Base-by-base conservation (phyloP, 2,797 vertebrate species). In the Zenarchopterus dispar region DNA sequence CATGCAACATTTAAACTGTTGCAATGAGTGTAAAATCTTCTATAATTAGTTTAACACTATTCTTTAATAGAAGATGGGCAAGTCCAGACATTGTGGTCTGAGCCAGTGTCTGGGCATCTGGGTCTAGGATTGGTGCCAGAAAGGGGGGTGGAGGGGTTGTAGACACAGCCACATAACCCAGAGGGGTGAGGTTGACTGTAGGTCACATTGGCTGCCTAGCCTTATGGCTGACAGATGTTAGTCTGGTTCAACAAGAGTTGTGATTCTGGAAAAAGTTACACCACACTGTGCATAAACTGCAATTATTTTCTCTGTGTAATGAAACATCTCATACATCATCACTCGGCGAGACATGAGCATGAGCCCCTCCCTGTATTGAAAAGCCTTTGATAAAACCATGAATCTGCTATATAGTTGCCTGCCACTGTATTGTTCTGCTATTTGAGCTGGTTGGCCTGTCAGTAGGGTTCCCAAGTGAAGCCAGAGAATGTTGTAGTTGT, bases 171-270 rank as follows among this genome's bases (percentile, higher is more conserved):
- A 54, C 79, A 77, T 67, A 73, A 45, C 61, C 71, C 75, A 82
- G 71, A 85, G 65, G 72, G 70, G 59, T 53, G 78, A 85, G 84
- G 88, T 80, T 82, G 87, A 84, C 68, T 84, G 49, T 24, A 23
- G 85, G 85, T 91, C 88, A 88, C 61, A 56, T 63, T 62, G 76
- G 72, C 87, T 78, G 73, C 60, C 58, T 61, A 71, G 75, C 70
- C 85, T 85, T 81, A 84, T 87, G 81, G 88, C 79, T 74, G 80
- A 87, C 91, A 91, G 90, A 90, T 91, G 89, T 89, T 83, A 44
- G 70, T 78, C 81, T 84, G 81, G 50, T 76, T 86, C 78, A 77
- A 72, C 71, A 59, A 75, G 75, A 78, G 71, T 81, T 80, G 73
- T 44, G 62, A 86, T 70, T 78, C 74, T 82, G 80, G 88, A 87